Base-by-base conservation (phyloP, 1,140 invertebrate genomes). In the Papilio xuthus region DNA sequence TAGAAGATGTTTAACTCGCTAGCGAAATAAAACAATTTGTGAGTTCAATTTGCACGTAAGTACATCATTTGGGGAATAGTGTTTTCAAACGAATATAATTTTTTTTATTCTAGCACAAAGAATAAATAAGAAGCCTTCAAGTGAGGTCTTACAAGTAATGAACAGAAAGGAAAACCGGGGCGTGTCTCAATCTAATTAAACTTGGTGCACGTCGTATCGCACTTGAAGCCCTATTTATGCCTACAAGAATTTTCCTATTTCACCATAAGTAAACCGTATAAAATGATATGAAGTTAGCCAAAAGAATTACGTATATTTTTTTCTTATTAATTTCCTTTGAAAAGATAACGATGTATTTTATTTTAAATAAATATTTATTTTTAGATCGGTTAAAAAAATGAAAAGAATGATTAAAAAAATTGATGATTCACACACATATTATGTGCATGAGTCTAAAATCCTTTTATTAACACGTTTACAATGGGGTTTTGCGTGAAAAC, bases 101-200 rank as follows among this genome's bases (percentile, higher is more conserved):
- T 56, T 56, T 23, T 60, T 60, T 18, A 4, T 20, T 23, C 26
- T 32, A 26, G 7, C 60, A 67, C 60, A 67, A 32, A 28, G 26
- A 67, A 32, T 28, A 32, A 15, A 67, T 32, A 26, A 28, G 18
- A 67, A 32, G 26, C 12, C 60, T 67, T 67, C 26, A 28, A 60
- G n/a, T 60, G 26, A 67, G 26, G 13, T 28, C 60, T 67, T 67
- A 67, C 60, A 67, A 67, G 26, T 67, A 28, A 32, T 26, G 56
- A 60, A 60, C 60, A 67, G 60, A 28, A 60, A 60, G 56, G 10
- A 26, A 23, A 60, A 20, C 56, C 56, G 23, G 20, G 0, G 7
- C 56, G 56, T 4, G 9, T 60, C 56, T 26, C 56, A 32, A 67
- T 67, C 32, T 67, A 67, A 67, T 67, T 67, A 67, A 67, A 67